Evolutionary conservation across 1,140 invertebrate species (phyloP).

Genomic region (Polyergus mexicanus): DNA sequence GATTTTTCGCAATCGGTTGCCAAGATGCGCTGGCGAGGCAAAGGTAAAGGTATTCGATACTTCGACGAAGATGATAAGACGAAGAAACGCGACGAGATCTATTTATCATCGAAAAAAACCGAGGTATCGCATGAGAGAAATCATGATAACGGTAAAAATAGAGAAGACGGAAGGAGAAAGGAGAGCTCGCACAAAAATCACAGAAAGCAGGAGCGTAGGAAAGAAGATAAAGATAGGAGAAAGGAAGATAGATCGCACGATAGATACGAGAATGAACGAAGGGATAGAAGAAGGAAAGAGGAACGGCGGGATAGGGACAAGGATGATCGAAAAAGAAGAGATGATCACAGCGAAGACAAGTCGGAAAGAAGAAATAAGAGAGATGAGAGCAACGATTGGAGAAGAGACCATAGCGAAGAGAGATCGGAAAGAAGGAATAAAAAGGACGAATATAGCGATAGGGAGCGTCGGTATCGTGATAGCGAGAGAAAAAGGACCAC

Average conservation of each 20-base stretch:
- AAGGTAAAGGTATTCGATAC: conserved; percentile 89
- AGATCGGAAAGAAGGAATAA: conserved; percentile 9
- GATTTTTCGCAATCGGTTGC: conserved; percentile 99
- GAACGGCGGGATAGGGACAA: conserved; percentile 70
- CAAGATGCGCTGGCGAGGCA: conserved; percentile 95
- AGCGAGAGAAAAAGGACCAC: conserved; percentile 23
- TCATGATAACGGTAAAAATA: conserved; percentile 35
- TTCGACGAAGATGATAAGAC: conserved; percentile 72
- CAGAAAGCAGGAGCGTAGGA: conserved; percentile 66
- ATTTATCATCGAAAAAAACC: conserved; percentile 7
- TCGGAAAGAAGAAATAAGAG: conserved; percentile 36
- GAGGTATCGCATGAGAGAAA: background rate
- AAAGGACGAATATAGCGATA: conserved; percentile 48
- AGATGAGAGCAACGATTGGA: conserved; percentile 34
- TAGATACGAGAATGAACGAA: conserved; percentile 48
- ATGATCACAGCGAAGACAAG: conserved; percentile 10
- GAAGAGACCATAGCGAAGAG: conserved; percentile 14
- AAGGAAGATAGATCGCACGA: conserved; percentile 46
- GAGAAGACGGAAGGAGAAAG: conserved; percentile 41
- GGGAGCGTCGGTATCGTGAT: conserved; percentile 47
- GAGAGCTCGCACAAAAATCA: conserved; percentile 40
- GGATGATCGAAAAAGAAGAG: conserved; percentile 71
- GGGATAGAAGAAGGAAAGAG: conserved; percentile 49
- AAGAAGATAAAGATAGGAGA: conserved; percentile 63
- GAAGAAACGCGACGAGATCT: background rate